Conservation (phyloP, 1,140 invertebrate genomes). For the Drosophila prosaltans region DNA sequence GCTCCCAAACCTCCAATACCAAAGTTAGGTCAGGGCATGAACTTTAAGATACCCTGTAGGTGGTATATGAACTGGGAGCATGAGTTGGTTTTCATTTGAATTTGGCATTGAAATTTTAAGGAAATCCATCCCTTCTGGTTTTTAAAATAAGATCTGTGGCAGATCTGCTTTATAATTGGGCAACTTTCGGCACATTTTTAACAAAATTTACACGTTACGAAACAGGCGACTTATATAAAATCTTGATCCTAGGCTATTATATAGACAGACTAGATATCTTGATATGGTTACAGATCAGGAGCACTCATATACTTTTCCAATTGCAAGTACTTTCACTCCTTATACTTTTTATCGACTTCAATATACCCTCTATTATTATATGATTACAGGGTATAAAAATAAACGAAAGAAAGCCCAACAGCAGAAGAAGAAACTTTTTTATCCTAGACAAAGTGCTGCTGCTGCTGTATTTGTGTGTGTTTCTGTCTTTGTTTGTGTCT, state of each 20-base stretch:
- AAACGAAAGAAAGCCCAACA: neutral
- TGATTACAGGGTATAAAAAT: conserved; percentile 2
- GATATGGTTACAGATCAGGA: too few species aligned
- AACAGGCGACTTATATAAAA: too few species aligned
- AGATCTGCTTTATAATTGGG: too few species aligned
- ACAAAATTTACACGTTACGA: too few species aligned
- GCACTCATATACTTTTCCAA: too few species aligned
- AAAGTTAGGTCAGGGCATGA: neutral
- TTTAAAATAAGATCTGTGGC: too few species aligned
- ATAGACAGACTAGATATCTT: too few species aligned
- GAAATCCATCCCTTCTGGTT: too few species aligned
- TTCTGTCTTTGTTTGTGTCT: conserved; percentile 12
- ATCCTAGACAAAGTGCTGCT: conserved; percentile 16
- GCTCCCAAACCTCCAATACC: neutral
- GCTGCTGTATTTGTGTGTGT: conserved; percentile 2
- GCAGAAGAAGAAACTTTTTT: conserved; percentile 1
- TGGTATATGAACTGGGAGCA: too few species aligned
- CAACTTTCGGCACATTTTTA: too few species aligned
- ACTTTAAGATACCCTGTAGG: neutral
- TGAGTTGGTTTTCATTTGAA: too few species aligned
- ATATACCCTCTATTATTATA: neutral
- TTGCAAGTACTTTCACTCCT: neutral
- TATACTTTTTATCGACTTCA: neutral
- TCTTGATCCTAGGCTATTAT: too few species aligned
- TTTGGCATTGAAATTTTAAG: neutral